Evolutionary conservation across 2,888 invertebrate genomes (phyloP), one percentile per base, ranked within the genome.

Genomic region (Hydraecia micacea): DNA sequence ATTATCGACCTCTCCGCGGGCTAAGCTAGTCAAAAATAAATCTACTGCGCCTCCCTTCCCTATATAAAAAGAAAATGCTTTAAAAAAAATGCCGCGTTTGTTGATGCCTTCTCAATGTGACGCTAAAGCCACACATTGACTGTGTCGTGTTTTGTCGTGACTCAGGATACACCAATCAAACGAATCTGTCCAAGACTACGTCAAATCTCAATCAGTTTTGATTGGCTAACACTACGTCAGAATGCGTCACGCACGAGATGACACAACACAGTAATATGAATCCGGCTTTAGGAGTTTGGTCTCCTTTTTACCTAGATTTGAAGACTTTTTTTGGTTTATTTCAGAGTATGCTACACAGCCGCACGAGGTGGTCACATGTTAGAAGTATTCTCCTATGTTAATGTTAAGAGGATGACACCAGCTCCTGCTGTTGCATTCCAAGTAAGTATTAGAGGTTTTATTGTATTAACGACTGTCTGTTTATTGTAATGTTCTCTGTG

Each of bases 361-460:
- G 98, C 98, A 0, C 97, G 98, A 74, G 98, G 98, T 82, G 98
- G 98, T 0, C 98, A 99, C 91, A 98, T 98, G 97, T 94, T 98
- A 39, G 97, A 98, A 90, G 97, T 98, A 72, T 97, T 99, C 90
- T 98, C 98, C 0, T 99, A 98, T 90, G 98, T 99, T 5, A 98
- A 99, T 91, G 95, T 98, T 55, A 97, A 97, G 79, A 97, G 97
- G 74, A 94, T 98, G 90, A 99, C 98, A 0, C 99, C 99, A 0
- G 97, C 98, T 0, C 98, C 98, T 0, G 98, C 99, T 2, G 98
- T 99, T 0, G 97, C 98, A 0, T 97, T 98, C 81, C 98, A 99
- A 94, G 98, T 98, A 87, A 90, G 85, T 85, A 71, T 55, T 28
- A 0, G 36, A 32, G 0, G 28, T 52, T 28, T 62, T 39, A 28